A percentile compares a stretch with the other conserved stretches of the same genome.
phyloP scores from a whole-genome alignment of 1,140 invertebrate genomes.

The Gryon sp. region DNA sequence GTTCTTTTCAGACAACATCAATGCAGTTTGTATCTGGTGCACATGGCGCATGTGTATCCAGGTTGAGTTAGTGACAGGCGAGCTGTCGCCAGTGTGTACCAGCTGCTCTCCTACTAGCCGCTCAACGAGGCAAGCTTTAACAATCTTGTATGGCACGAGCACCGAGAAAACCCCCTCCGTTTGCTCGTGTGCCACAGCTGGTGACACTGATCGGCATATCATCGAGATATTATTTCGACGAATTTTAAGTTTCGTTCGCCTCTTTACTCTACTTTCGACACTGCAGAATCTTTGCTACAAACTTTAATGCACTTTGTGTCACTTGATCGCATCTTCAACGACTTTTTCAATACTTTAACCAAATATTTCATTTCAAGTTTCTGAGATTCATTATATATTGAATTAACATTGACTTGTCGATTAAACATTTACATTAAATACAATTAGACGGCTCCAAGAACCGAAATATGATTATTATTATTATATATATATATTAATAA shows the following conservation, averaged over 20 bases:
- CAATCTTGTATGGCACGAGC: slow-evolving; percentile 76
- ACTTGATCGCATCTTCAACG: too few relatives aligned
- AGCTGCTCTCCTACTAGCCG: slow-evolving; percentile 77
- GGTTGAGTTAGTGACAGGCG: slow-evolving; percentile 78
- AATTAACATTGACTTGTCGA: too few relatives aligned
- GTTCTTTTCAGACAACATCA: slow-evolving; percentile 74
- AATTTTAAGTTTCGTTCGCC: slow-evolving; percentile 69
- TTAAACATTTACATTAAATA: too few relatives aligned
- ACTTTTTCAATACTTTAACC: too few relatives aligned
- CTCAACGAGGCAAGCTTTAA: slow-evolving; percentile 70
- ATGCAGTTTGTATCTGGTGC: slow-evolving; percentile 78
- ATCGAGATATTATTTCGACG: slow-evolving; percentile 76
- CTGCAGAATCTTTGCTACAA: too few relatives aligned
- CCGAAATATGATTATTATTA: too few relatives aligned
- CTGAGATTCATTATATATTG: too few relatives aligned
- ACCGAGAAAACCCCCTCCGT: slow-evolving; percentile 69
- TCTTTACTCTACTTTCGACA: too few relatives aligned
- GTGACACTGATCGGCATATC: slow-evolving; percentile 76
- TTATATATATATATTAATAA: too few relatives aligned
- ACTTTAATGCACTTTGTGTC: too few relatives aligned
- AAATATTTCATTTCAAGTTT: too few relatives aligned
- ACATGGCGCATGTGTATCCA: slow-evolving; percentile 77
- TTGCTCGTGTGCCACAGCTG: slow-evolving; percentile 74
- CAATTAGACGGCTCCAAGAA: too few relatives aligned
- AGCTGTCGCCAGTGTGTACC: slow-evolving; percentile 77